Evolutionary conservation across 2,113 vertebrate species (phyloP), one percentile per base, ranked within the genome.

Genomic region (Herpetotheres cachinnans): DNA sequence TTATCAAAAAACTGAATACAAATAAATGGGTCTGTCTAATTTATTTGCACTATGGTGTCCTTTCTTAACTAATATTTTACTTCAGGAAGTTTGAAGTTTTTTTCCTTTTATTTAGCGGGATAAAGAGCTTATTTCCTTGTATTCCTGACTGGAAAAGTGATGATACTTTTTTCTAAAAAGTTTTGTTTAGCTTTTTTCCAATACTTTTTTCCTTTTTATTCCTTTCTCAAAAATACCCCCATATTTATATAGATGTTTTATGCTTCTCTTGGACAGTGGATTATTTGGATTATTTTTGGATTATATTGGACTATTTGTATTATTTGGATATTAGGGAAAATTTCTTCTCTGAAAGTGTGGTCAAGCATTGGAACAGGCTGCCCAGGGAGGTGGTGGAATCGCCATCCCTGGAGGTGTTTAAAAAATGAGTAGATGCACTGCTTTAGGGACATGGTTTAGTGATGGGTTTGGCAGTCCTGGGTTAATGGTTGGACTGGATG

Each of bases 191-290:
- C 1, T 90, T 72, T 89, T 80, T 78, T 36, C 7, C 15, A 32
- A 5, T 63, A 27, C 21, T 58, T 66, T 21, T 47, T 59, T 55
- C 16, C 32, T 80, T 42, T 77, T 32, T 65, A 65, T 77, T 69
- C 34, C 1, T 78, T 93, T 29, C 10, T 82, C 44, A 59, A 27
- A 69, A 72, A 56, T 7, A 0, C 0, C 0, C 9, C 2, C 27
- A 4, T 77, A 34, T 11, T 44, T 65, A 42, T 27, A 9, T 10
- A 71, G 15, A 12, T 85, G 17, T 20, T 74, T 79, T 59, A 9
- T 61, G 14, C 20, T 58, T 49, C 25, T 58, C 54, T 85, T 67
- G 13, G 42, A 42, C 42, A 42, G 11, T 42, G 42, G 42, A 42
- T 42, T 42, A 42, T 42, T 42, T 42, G 42, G 14, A 42, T 42